Percentiles rank a stretch among this genome's conserved stretches.
phyloP scores from a whole-genome alignment of 1,140 invertebrate species.

The Macrobrachium nipponense region DNA sequence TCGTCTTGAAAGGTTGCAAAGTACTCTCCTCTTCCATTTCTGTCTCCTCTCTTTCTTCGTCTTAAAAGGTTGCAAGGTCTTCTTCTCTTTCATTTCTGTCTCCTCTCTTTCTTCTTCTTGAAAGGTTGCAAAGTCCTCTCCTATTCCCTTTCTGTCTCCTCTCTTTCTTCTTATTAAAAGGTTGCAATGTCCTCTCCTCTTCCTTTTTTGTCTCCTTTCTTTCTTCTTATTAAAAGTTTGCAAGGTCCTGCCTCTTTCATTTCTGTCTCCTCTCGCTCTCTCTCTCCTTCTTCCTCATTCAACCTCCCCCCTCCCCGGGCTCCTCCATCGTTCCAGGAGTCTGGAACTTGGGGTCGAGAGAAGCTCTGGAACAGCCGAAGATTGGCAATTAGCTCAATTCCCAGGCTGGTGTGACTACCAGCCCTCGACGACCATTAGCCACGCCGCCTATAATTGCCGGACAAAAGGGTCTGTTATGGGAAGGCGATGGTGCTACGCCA shows the following conservation, averaged over 20 bases:
- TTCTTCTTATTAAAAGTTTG: background rate
- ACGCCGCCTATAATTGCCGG: conserved; percentile 45
- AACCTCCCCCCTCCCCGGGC: background rate
- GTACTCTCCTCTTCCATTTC: background rate
- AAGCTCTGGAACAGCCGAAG: conserved; percentile 41
- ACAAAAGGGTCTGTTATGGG: conserved; percentile 48
- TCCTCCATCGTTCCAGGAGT: background rate
- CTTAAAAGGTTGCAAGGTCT: background rate
- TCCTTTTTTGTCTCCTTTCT: background rate
- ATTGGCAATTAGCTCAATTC: conserved; percentile 47
- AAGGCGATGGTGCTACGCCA: conserved; percentile 30
- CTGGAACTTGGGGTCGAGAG: background rate
- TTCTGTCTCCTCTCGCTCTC: background rate
- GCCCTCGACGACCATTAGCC: conserved; percentile 47
- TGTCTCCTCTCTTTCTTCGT: background rate
- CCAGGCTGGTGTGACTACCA: conserved; percentile 29
- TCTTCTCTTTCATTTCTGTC: background rate
- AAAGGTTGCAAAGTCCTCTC: background rate
- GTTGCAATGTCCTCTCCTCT: background rate
- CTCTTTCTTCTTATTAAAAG: too few relatives aligned
- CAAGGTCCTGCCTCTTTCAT: background rate
- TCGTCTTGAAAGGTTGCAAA: background rate
- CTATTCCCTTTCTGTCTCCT: background rate
- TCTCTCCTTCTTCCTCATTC: background rate
- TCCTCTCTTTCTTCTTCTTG: background rate